Evolutionary conservation across 2,888 invertebrate species (phyloP), one percentile per base, ranked within the genome.

Genomic region (Eledona agricola): DNA sequence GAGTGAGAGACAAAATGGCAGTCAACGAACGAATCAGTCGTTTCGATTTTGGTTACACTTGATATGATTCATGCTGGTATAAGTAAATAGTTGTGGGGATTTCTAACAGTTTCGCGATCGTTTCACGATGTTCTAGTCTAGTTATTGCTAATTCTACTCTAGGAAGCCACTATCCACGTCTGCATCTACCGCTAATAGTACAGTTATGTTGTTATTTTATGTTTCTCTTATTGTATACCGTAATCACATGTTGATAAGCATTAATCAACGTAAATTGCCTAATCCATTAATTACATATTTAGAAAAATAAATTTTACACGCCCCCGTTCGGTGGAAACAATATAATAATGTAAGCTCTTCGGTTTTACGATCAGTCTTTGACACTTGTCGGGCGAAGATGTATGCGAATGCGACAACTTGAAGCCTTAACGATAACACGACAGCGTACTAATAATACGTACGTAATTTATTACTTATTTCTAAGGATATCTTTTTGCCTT

Each of bases 161-260:
- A 40, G 28, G 40, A 10, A 7, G 13, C 43, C 32, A 43, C 19
- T 17, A 19, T 9, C 31, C 12, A 12, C 12, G n/a, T 19, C 20
- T 19, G n/a, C 4, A 19, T 19, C 20, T 19, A 19, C 4, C 20
- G 4, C 5, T 19, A 19, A 19, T 5, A 19, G 20, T 5, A 19
- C 20, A 19, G 4, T 19, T 19, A 5, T 5, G 20, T 5, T 19
- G n/a, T 5, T 19, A 19, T 5, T 5, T 19, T 4, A 4, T 19
- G n/a, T 23, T 53, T 51, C 35, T 61, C 54, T 59, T 58, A 49
- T 42, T 58, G 46, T 40, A 43, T 42, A 32, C 31, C 31, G 12
- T 58, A 63, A 66, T 66, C 66, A 66, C 66, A 65, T 55, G 56
- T 65, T 66, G 65, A 66, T 62, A 66, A 66, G 65, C 66, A 62